Evolutionary conservation across 1,140 invertebrate genomes (phyloP).

Genomic region (Drosophila sp.): DNA sequence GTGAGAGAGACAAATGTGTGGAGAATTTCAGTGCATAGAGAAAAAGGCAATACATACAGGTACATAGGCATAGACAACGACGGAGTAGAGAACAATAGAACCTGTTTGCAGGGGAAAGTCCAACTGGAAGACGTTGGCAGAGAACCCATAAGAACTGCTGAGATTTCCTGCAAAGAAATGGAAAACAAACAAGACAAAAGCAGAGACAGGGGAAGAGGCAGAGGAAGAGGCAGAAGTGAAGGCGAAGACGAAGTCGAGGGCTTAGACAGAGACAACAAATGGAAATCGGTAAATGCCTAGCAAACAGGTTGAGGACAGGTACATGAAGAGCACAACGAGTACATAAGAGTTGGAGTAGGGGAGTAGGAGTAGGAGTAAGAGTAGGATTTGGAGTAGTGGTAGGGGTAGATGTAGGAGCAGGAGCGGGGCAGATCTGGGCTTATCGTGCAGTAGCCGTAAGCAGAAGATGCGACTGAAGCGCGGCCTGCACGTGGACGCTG

Average conservation of each 20-base stretch:
- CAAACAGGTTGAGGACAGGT: slow-evolving; percentile 79
- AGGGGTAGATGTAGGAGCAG: neutral
- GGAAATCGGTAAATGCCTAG: slow-evolving; percentile 75
- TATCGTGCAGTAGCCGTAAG: slow-evolving; percentile 61
- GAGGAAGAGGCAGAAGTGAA: neutral
- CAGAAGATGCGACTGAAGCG: slow-evolving; percentile 51
- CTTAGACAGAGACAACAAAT: slow-evolving; percentile 30
- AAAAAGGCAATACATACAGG: slow-evolving; percentile 73
- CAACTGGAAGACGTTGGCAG: slow-evolving; percentile 61
- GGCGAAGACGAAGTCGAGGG: slow-evolving; percentile 1
- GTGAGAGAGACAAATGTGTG: slow-evolving; percentile 26
- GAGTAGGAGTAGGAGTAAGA: slow-evolving; percentile 1
- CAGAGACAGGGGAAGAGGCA: neutral
- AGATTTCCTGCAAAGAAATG: slow-evolving; percentile 79
- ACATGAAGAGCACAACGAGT: slow-evolving; percentile 39
- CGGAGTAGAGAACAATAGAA: slow-evolving; percentile 62
- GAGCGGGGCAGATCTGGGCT: slow-evolving; percentile 15
- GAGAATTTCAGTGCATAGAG: slow-evolving; percentile 60
- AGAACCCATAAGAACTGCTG: slow-evolving; percentile 58
- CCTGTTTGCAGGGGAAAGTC: slow-evolving; percentile 79
- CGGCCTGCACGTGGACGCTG: slow-evolving; percentile 70
- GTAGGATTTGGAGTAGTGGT: neutral
- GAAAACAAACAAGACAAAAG: slow-evolving; percentile 66
- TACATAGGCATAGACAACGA: slow-evolving; percentile 23
- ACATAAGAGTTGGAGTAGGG: slow-evolving; percentile 22